phyloP scores from a whole-genome alignment of 2,113 vertebrate species.

The Recurvirostra avosetta region DNA sequence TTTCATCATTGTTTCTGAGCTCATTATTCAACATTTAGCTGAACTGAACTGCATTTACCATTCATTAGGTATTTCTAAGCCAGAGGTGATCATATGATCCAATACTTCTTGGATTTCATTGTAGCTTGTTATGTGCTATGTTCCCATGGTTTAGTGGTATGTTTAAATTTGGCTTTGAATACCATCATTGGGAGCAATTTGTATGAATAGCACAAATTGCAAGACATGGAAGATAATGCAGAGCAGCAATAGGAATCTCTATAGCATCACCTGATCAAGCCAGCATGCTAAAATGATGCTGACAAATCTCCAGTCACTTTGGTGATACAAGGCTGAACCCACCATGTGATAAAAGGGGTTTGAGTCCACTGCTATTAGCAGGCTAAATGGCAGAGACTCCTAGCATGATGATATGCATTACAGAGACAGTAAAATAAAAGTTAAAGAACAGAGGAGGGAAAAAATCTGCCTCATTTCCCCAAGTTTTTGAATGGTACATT shows the following conservation, averaged over 20 bases:
- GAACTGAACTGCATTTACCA: constrained; percentile 37
- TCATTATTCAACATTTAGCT: constrained; percentile 63
- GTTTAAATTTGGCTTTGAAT: constrained; percentile 56
- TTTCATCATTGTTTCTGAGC: constrained; percentile 43
- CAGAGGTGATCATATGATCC: neutral
- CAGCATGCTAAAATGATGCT: neutral
- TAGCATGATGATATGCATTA: neutral
- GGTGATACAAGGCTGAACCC: neutral
- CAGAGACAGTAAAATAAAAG: neutral
- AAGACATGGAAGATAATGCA: constrained; percentile 7
- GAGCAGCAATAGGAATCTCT: constrained; percentile 4
- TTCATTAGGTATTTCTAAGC: constrained; percentile 44
- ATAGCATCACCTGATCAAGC: constrained; percentile 1
- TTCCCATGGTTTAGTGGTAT: constrained; percentile 16
- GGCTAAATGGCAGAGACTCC: neutral
- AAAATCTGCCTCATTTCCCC: neutral
- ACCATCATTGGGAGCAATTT: constrained; percentile 14
- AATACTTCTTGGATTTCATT: neutral
- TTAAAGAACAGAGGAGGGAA: neutral
- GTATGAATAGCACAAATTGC: constrained; percentile 37
- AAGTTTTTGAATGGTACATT: neutral
- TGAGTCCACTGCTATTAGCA: neutral
- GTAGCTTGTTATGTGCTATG: neutral
- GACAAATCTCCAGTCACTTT: neutral
- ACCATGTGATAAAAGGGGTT: neutral